Evolutionary conservation across 2,797 vertebrate species (phyloP), one percentile per base, ranked within the genome.

Genomic region (Cirrhinus mrigala): DNA sequence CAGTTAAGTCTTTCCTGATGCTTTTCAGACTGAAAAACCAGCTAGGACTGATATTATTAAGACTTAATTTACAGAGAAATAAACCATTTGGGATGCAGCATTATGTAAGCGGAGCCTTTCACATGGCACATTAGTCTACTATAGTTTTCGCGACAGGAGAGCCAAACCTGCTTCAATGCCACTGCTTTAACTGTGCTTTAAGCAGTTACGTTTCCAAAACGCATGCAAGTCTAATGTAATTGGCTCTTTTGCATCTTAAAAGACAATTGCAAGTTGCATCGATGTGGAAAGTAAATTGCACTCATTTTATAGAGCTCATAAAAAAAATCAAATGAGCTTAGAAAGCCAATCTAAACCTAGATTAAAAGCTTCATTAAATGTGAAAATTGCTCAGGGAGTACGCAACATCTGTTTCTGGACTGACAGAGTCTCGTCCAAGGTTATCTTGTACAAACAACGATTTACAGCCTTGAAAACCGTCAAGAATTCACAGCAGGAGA

Each of bases 341-440:
- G 89, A 92, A 91, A 92, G 89, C 94, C 93, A 94, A 95, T 95
- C 91, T 92, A 92, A 92, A 92, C 88, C 89, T 89, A 92, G 94
- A 94, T 95, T 94, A 95, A 94, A 95, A 93, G 94, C 94, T 93
- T 94, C 94, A 94, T 96, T 95, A 94, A 95, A 95, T 94, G 93
- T 91, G 93, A 94, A 95, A 95, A 95, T 94, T 95, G 94, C 92
- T 93, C 82, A 76, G 94, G 93, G 94, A 94, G 95, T 95, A 93
- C 89, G 48, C 60, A 95, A 94, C 94, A 95, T 95, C 94, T 96
- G 95, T 95, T 94, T 93, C 87, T 77, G 85, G 71, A 88, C 89
- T 89, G 87, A 93, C 91, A 87, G 91, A 91, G 90, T 91, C 93
- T 92, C 91, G 88, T 92, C 92, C 93, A 95, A 95, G 94, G 94